Base-by-base conservation (phyloP, 2,113 vertebrate genomes). In the Chionomys nivalis region DNA sequence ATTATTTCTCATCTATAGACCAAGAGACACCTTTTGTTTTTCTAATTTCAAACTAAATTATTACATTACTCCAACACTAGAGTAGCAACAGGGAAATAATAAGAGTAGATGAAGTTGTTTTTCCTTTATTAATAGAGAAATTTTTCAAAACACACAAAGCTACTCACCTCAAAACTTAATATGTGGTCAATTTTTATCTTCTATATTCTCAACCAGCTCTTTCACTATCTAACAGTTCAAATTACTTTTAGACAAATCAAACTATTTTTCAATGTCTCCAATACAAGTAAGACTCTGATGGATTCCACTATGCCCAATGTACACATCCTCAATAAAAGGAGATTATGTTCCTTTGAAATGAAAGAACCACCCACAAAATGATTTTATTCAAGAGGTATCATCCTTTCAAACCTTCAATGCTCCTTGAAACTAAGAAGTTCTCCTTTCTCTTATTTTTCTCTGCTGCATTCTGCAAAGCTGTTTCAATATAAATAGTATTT, bases 21-120 rank as follows among this genome's bases (percentile, higher is more conserved):
- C 7, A 96, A 86, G 26, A 85, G 52, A 92, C 1, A 36, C 3
- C 28, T 58, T 9, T 75, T 93, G 66, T 66, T 89, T 81, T 83
- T 49, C 75, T 70, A n/a, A 96, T n/a, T 96, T 96, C 79, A 94
- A 65, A 94, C 42, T 66, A 2, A 96, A 91, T 23, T 8, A 70
- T 44, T 66, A 58, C 52, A 19, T 78, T 91, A 44, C 72, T 91
- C 5, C 17, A 94, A 96, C 72, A 21, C 14, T 21, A 44, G 10
- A 1, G 10, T 77, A 28, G 21, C 82, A 14, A 77, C 58, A 68
- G 6, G 14, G 42, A 31, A 72, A 72, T 49, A 17, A 73, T 49
- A 73, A 11, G 19, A 26, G 1, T 31, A 44, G 31, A 63, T 36
- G 11, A 36, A 4, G 2, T 36, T 12, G 19, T 68, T 92, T 93